phyloP scores from a whole-genome alignment of 2,888 invertebrate species.

The Athalia rosae region DNA sequence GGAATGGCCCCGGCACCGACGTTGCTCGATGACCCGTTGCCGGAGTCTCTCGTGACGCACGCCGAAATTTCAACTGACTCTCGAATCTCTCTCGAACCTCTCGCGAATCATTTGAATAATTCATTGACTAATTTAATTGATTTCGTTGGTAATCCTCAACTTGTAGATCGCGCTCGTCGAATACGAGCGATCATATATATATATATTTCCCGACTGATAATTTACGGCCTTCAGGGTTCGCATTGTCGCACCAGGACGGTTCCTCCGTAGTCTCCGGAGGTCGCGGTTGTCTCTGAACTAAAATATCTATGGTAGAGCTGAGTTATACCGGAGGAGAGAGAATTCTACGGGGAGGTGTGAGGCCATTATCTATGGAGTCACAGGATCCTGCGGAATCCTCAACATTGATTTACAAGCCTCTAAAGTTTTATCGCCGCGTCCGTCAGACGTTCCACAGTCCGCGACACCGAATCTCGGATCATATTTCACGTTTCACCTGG shows the following conservation, averaged over 20 bases:
- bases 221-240: constrained; percentile 24
- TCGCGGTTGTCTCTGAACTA: constrained; percentile 40
- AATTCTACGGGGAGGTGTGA: constrained; percentile 40
- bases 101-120: not conserved
- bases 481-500: constrained; percentile 18
- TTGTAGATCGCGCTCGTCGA: not conserved
- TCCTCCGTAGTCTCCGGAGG: constrained; percentile 44
- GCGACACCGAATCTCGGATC: constrained; percentile 30
- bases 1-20: constrained; percentile 16
- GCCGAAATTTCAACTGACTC: constrained; percentile 23
- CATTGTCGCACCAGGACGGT: constrained; percentile 45
- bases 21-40: constrained; percentile 35
- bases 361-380: constrained; percentile 45
- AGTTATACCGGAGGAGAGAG: constrained; percentile 44
- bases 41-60: constrained; percentile 26
- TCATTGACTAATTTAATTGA: not conserved
- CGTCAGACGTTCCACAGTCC: constrained; percentile 55
- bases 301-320: constrained; percentile 42
- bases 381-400: constrained; percentile 53
- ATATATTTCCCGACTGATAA: constrained; percentile 13
- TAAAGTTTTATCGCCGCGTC: constrained; percentile 66
- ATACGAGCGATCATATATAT: not conserved
- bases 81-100: not conserved
- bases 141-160: not conserved
- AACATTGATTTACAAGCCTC: constrained; percentile 63